Evolutionary conservation across 2,888 invertebrate genomes (phyloP).

Genomic region (Sphaerophoria taeniata): DNA sequence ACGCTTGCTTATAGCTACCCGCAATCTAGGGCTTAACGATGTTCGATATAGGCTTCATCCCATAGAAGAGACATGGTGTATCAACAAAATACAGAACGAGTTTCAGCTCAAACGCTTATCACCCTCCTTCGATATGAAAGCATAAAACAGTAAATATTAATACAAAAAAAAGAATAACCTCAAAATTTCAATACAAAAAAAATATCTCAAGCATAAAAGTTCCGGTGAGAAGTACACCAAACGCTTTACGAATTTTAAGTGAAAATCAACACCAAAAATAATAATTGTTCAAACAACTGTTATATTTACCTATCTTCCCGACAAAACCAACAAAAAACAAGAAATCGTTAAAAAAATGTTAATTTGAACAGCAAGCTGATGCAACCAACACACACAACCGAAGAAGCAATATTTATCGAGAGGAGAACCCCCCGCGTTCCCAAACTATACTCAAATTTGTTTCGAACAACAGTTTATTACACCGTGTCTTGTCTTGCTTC

Average conservation of each 20-base stretch:
- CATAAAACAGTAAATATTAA: too few relatives aligned
- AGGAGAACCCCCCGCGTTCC: not conserved
- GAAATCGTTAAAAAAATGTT: not conserved
- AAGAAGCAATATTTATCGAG: not conserved
- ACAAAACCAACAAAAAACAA: not conserved
- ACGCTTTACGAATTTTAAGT: conserved; percentile 3
- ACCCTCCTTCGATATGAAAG: too few relatives aligned
- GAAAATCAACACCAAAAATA: conserved; percentile 6
- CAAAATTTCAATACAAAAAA: too few relatives aligned
- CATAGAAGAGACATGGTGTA: too few relatives aligned
- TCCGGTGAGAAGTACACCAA: not conserved
- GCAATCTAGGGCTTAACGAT: too few relatives aligned
- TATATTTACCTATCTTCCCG: not conserved
- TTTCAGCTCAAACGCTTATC: too few relatives aligned
- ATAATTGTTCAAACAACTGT: not conserved
- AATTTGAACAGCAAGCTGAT: conserved; percentile 13
- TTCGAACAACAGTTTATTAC: not conserved
- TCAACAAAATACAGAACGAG: too few relatives aligned
- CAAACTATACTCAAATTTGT: not conserved
- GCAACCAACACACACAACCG: not conserved
- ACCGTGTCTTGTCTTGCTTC: not conserved
- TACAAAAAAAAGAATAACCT: too few relatives aligned
- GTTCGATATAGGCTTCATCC: too few relatives aligned
- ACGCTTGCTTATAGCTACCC: too few relatives aligned
- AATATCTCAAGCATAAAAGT: too few relatives aligned